Base-by-base conservation (phyloP, 2,113 vertebrate genomes). In the Macaca mulatta region DNA sequence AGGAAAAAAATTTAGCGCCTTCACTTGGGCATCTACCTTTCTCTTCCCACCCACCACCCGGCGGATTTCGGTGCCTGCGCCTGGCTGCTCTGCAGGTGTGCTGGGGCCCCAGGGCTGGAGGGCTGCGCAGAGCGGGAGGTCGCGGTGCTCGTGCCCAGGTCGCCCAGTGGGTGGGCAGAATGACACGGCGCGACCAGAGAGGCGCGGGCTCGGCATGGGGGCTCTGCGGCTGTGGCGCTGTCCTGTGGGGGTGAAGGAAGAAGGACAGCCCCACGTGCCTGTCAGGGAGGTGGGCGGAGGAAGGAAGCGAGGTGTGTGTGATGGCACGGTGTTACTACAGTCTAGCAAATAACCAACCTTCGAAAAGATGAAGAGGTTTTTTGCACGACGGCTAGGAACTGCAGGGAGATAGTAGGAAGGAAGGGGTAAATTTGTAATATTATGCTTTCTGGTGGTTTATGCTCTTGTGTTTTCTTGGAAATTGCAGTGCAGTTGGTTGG, bases 391-490 rank as follows among this genome's bases (percentile, higher is more conserved):
- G 55, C 69, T 91, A n/a, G 50, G 90, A 93, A 94, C 87, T 59
- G 69, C 69, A 57, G 92, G 43, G 87, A 92, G 97, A 95, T 79
- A 81, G 84, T 45, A 95, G 96, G 59, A 94, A 97, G 93, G 90
- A 96, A 97, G 85, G 97, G 97, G 94, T 96, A 45, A 92, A 90
- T 70, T 35, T 92, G 93, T 96, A 96, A 90, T 87, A 88, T 77
- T 98, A 96, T 96, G 95, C 98, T 97, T 97, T 98, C 0, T 93
- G 64, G 98, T 43, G 98, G 98, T 99, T 98, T 98, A 70, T 55
- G 96, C 45, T 97, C 98, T 98, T 97, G 17, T 96, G 4, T 81
- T 96, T 99, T 99, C 98, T 98, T 98, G 98, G 98, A 99, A 99
- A 98, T 40, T 80, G 92, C 97, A 96, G 95, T 2, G 92, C 97